Base-by-base conservation (phyloP, 2,113 vertebrate species). In the Hoplias malabaricus region DNA sequence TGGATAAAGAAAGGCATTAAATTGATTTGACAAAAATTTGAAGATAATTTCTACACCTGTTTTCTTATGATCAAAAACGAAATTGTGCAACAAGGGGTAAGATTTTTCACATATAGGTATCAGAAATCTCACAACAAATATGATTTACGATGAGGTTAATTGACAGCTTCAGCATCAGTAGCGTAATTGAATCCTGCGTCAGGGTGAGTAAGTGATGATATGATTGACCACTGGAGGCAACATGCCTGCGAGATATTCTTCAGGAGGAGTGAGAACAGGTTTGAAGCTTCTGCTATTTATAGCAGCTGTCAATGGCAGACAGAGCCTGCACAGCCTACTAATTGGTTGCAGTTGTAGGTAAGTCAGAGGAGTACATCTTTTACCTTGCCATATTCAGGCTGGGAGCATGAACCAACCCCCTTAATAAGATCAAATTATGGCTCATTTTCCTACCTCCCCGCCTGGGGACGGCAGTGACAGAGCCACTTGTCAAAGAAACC, bases 301-400 rank as follows among this genome's bases (percentile, higher is more conserved):
- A 90, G 89, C 31, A 40, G 66, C 85, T 88, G 85, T 90, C 88
- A 90, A 82, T 84, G 73, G 67, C 79, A 77, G 80, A 53, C 62
- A 40, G 31, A 77, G 68, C 70, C 82, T 75, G 74, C 14, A 4
- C 75, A 14, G 81, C 71, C 77, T 69, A 76, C 70, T 89, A 90
- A 91, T 89, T 86, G 77, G 84, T 19, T 83, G 80, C 80, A 78
- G 77, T 87, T 80, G 40, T 84, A 91, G 89, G 89, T 87, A 89
- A 86, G 75, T 67, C 78, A 63, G 70, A 65, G 75, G 73, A 80
- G 77, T 21, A 23, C 69, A 53, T 59, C 73, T 73, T 69, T 83
- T 63, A 74, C 50, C 11, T 13, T 82, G 75, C 56, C 73, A 66
- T 80, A 63, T 56, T 48, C 54, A 54, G 78, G 29, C 42, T 57